These are phyloP conservation scores for Paraescarpia echinospica DNA, from an alignment of 1,140 invertebrate species.

Conservation along the genomic window DNA sequence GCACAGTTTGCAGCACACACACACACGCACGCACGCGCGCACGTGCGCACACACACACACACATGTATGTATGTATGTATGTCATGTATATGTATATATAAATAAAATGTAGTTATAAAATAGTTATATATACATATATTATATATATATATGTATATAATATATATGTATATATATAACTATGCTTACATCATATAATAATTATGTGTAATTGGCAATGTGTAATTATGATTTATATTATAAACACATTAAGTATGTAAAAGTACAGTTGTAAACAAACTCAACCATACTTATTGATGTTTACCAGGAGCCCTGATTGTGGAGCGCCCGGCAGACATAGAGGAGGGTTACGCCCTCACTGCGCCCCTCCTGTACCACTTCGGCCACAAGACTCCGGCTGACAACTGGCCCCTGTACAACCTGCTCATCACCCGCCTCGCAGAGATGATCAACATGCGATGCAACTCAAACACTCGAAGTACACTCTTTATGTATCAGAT, in stretches of 20 bases:
- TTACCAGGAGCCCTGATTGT: constrained; percentile 76
- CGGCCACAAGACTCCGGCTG: constrained; percentile 78
- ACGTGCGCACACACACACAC: too few species aligned
- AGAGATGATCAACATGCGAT: constrained; percentile 79
- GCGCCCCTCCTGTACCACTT: constrained; percentile 93
- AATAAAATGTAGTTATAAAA: too few species aligned
- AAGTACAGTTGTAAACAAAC: neutral
- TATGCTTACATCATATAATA: too few species aligned
- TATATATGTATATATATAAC: too few species aligned
- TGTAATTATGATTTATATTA: too few species aligned
- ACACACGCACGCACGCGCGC: too few species aligned
- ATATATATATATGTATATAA: too few species aligned
- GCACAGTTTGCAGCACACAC: too few species aligned
- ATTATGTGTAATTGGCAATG: too few species aligned
- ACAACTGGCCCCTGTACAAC: constrained; percentile 85
- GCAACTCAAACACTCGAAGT: constrained; percentile 85
- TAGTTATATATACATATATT: too few species aligned
- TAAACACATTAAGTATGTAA: neutral
- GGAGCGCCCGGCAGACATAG: constrained; percentile 85
- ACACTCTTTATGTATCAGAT: constrained; percentile 29
- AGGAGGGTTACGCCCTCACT: constrained; percentile 75
- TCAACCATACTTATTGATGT: constrained; percentile 23
- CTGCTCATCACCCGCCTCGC: constrained; percentile 77
- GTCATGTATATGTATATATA: too few species aligned
- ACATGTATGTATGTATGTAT: too few species aligned